Percentiles rank a stretch among this genome's conserved stretches.
Evolutionary conservation across 2,113 vertebrate genomes (phyloP).

Genomic region (Brachyhypopomus occidentalis): DNA sequence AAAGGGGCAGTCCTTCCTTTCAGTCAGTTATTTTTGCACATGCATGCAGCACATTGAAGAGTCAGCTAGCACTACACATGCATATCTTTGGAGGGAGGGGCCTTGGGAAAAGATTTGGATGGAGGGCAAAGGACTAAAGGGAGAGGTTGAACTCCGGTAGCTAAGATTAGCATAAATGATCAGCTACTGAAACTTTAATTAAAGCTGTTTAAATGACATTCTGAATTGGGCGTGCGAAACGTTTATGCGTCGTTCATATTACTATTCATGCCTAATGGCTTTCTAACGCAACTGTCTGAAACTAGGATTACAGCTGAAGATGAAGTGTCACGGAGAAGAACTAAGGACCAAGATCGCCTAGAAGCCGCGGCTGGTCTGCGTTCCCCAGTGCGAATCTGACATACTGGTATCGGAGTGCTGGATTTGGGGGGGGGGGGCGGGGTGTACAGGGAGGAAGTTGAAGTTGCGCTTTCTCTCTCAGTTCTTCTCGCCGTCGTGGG

Average conservation of each 20-base stretch:
- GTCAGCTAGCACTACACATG: too few relatives aligned
- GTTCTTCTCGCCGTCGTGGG: constrained; percentile 50
- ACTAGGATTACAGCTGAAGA: constrained; percentile 24
- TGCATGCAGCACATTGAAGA: too few relatives aligned
- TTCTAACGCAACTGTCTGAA: constrained; percentile 25
- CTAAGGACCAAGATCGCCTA: not conserved
- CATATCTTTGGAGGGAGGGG: too few relatives aligned
- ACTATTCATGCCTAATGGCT: not conserved
- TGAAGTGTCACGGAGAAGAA: not conserved
- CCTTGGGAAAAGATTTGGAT: too few relatives aligned
- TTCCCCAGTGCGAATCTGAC: constrained; percentile 22
- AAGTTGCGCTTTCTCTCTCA: constrained; percentile 39
- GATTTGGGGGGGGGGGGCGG: not conserved
- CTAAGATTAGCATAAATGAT: too few relatives aligned
- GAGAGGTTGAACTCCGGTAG: too few relatives aligned
- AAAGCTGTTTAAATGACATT: not conserved
- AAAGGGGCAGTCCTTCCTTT: too few relatives aligned
- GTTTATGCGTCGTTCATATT: constrained; percentile 17
- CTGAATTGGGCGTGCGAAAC: not conserved
- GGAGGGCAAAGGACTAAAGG: too few relatives aligned
- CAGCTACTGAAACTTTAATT: too few relatives aligned
- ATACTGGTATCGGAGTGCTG: not conserved
- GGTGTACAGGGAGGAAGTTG: not conserved
- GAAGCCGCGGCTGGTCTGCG: constrained; percentile 8
- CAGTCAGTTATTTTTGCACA: too few relatives aligned